Base-by-base conservation (phyloP, 1,140 invertebrate species). In the Onthophagus taurus region DNA sequence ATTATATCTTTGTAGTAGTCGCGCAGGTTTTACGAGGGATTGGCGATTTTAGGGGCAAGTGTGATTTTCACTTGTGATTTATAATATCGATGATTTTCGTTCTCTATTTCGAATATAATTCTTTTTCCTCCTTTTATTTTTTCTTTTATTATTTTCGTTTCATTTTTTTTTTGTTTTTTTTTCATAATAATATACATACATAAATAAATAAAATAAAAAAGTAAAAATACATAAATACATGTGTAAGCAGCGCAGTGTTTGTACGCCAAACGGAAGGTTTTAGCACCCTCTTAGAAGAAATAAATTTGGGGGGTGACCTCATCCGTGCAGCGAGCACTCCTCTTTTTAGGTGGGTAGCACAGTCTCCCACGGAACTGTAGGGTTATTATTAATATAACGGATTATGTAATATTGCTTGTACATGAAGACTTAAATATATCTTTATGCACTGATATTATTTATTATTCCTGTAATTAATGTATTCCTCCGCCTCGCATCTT, bases 371-470 rank as follows among this genome's bases (percentile, higher is more conserved):
- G 35, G 45, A 55, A 55, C 43, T 58, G 58, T 64, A 64, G 59
- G 62, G 55, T 61, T 62, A 62, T 56, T 57, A 62, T 56, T 61
- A 60, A n/a, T n/a, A n/a, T n/a, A 60, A 62, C 55, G 61, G 60
- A 61, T 59, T 64, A 64, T 67, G 64, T 67, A 67, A 65, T 64
- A 65, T 65, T 67, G 64, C 64, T 67, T 67, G 64, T 67, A 67
- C 61, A 67, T 67, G 64, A 67, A 67, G 63, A 67, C 62, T 65
- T 64, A 64, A 66, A 63, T 65, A 67, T 67, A 67, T 66, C 64
- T 67, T 65, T 67, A 67, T 67, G 64, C 64, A 67, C 64, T 67
- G 58, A 14, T 19, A 18, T n/a, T 6, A 19, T 24, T 12, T 16
- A 12, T 43, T 56, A 48, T 31, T 36, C 18, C 11, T 19, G n/a